phyloP scores from a whole-genome alignment of 2,797 vertebrate genomes.

The Esox masquinongy region DNA sequence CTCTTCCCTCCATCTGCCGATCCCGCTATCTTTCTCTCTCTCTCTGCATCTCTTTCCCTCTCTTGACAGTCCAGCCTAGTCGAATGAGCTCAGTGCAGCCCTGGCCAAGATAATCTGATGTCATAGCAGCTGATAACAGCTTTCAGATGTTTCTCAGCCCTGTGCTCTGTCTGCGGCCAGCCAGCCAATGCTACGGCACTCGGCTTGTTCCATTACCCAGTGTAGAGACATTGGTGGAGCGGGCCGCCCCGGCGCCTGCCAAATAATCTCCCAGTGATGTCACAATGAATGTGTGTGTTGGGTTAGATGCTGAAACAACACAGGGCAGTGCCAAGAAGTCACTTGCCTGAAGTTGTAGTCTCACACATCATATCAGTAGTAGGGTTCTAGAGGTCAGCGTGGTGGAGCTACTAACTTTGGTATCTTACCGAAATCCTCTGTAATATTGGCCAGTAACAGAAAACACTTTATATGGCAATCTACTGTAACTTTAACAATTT shows the following conservation, averaged over 20 bases:
- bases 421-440: too few species aligned
- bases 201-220: constrained; percentile 62
- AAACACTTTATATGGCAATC: too few species aligned
- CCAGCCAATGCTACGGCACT: constrained; percentile 33
- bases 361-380: too few species aligned
- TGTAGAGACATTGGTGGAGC: constrained; percentile 45
- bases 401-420: too few species aligned
- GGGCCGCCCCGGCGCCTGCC: constrained; percentile 23
- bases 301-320: constrained; percentile 33
- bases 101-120: constrained; percentile 52
- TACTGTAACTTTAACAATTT: too few species aligned
- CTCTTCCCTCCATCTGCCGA: background rate
- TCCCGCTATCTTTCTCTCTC: background rate
- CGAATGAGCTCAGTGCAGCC: constrained; percentile 49
- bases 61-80: constrained; percentile 26
- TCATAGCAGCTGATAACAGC: constrained; percentile 62
- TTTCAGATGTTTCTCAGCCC: constrained; percentile 57
- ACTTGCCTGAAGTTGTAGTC: background rate
- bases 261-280: constrained; percentile 58
- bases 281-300: constrained; percentile 40
- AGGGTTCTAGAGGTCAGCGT: too few species aligned
- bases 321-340: constrained; percentile 33
- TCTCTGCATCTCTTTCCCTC: background rate
- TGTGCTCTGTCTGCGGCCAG: constrained; percentile 38
- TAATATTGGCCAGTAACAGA: too few species aligned